Evolutionary conservation across 64 coral and sea anemone genomes (phyloP), one percentile per base, ranked within the genome.

Genomic region (Hydrozoanthus tunicans): DNA sequence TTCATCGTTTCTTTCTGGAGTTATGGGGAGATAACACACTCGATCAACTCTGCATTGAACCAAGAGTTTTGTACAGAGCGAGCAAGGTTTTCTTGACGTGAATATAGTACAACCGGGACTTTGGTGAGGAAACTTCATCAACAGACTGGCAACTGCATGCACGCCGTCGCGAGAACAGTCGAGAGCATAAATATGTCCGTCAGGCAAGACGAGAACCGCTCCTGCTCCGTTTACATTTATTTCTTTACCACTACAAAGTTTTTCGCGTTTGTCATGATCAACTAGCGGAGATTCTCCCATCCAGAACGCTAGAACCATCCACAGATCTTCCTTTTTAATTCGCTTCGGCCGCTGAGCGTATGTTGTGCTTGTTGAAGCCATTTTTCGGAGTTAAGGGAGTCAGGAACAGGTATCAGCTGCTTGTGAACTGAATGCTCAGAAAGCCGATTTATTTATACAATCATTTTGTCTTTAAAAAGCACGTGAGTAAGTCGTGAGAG

Each of bases 21-120:
- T 59, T 62, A 95, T 75, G 1, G 94, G 94, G 54, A 95, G 56
- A 83, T 92, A 95, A 90, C 51, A 95, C 12, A 95, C 79, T 66
- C 60, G 80, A 51, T 66, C 63, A 51, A 95, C 81, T 53, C 62
- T 75, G 58, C 85, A 82, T 80, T 95, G 90, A 51, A 92, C 78
- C 70, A 95, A 72, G 5, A 90, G 75, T 68, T 92, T 95, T 3
- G 85, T 95, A 51, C 94, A 95, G 6, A 78, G 63, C 4, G 90
- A 92, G 62, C 94, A 95, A 2, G 94, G 94, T 78, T 95, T 95
- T 26, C 94, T 72, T 59, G 94, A 95, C 2, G 70, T 54, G n/a
- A 89, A 95, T 25, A 95, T 83, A 1, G 89, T 60, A 70, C 77
- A 74, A 57, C 62, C 79, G 20, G 17, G 11, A 2, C 43, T 23